Evolutionary conservation across 2,797 vertebrate species (phyloP).

Genomic region (Pipistrellus nathusii): DNA sequence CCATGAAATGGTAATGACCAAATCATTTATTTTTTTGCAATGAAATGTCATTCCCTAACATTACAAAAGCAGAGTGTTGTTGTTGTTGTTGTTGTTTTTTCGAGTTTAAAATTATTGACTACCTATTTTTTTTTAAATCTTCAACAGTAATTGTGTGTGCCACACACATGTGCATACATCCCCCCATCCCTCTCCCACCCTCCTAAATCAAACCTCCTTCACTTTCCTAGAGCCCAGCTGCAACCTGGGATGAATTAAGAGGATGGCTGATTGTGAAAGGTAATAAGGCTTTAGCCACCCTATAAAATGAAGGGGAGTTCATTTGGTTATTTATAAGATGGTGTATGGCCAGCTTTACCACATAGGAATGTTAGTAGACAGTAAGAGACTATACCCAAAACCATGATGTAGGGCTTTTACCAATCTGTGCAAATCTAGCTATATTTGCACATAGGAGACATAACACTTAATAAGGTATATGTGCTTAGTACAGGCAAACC

Average conservation of each 20-base stretch:
- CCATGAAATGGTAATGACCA: constrained; percentile 84
- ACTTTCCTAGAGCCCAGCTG: constrained; percentile 26
- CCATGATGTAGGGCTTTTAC: constrained; percentile 46
- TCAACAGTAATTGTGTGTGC: constrained; percentile 20
- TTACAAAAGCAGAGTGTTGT: constrained; percentile 68
- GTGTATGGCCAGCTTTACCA: constrained; percentile 64
- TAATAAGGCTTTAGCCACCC: constrained; percentile 68
- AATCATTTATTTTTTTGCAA: constrained; percentile 84
- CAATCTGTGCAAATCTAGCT: not conserved
- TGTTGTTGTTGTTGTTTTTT: not conserved
- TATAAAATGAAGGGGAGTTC: constrained; percentile 69
- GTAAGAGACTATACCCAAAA: not conserved
- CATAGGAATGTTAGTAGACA: constrained; percentile 49
- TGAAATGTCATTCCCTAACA: constrained; percentile 80
- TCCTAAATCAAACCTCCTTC: constrained; percentile 17
- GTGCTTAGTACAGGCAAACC: not conserved
- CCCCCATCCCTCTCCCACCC: not conserved
- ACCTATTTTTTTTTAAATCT: constrained; percentile 51
- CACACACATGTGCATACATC: not conserved
- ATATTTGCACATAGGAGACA: not conserved
- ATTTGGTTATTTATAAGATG: constrained; percentile 71
- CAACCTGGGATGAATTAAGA: constrained; percentile 78
- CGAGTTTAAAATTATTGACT: constrained; percentile 65
- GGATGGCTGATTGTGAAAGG: constrained; percentile 72
- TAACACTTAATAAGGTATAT: not conserved